Percentiles rank a stretch among this genome's conserved stretches.
phyloP scores from a whole-genome alignment of 37 sponge, comb jelly and placozoan species.

The Halichondria panicea region DNA sequence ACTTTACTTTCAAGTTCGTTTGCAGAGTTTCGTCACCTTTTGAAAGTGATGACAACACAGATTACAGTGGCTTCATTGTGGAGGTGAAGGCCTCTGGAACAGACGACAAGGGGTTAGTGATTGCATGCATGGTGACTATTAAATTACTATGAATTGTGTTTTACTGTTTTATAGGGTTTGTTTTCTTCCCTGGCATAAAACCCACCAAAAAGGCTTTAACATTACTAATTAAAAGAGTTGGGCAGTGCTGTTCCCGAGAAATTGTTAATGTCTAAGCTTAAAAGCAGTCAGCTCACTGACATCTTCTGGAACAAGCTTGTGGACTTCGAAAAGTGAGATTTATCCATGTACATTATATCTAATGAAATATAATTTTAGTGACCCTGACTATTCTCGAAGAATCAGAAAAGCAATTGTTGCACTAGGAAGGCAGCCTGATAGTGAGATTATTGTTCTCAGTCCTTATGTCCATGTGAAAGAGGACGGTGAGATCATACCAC shows the following conservation, averaged over 20 bases:
- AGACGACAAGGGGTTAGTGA: not conserved
- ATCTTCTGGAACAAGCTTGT: not conserved
- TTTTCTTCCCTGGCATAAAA: slow-evolving; percentile 6
- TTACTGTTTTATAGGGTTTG: not conserved
- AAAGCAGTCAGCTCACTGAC: not conserved
- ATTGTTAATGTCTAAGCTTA: not conserved
- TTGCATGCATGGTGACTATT: not conserved
- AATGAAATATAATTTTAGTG: not conserved
- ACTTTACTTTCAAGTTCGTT: slow-evolving; percentile 2
- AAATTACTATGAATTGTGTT: not conserved
- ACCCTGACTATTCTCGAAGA: not conserved
- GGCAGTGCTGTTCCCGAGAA: not conserved
- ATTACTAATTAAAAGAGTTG: not conserved
- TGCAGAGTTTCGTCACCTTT: not conserved
- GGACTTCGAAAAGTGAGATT: not conserved
- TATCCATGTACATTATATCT: not conserved
- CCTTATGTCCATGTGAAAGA: not conserved
- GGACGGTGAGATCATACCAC: not conserved
- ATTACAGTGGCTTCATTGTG: slow-evolving; percentile 7
- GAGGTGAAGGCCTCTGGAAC: not conserved
- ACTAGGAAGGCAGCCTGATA: not conserved
- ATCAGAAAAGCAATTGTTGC: not conserved
- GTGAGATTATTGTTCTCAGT: not conserved
- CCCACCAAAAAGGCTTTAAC: not conserved
- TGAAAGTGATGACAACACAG: not conserved